phyloP scores from a whole-genome alignment of 2,888 invertebrate genomes.

The Apotomis betuletana region DNA sequence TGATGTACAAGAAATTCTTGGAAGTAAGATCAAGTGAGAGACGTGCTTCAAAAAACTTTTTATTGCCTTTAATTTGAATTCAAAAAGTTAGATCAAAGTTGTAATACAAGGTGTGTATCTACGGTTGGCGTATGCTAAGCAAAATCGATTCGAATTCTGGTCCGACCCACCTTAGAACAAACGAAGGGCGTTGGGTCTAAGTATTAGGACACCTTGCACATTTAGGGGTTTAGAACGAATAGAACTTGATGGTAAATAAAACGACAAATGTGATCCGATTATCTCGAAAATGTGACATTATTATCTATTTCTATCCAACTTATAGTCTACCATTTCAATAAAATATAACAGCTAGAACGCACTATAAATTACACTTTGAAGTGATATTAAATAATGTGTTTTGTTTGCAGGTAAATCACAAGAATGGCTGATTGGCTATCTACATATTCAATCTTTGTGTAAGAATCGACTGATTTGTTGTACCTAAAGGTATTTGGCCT shows the following conservation, averaged over 20 bases:
- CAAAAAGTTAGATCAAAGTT: background rate
- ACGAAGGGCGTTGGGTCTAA: background rate
- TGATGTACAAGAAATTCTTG: too few species aligned
- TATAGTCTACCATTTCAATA: background rate
- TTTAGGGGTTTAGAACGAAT: too few species aligned
- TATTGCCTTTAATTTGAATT: background rate
- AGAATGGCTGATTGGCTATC: background rate
- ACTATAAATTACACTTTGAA: background rate
- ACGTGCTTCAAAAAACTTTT: background rate
- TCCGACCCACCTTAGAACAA: background rate
- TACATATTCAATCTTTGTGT: background rate
- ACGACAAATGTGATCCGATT: too few species aligned
- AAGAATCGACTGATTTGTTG: background rate
- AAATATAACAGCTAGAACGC: background rate
- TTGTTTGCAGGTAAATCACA: conserved; percentile 13
- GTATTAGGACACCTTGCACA: background rate
- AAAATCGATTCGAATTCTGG: background rate
- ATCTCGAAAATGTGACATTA: too few species aligned
- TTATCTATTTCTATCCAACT: background rate
- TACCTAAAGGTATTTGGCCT: background rate
- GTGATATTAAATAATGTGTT: background rate
- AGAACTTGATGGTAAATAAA: too few species aligned
- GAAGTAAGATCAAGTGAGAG: background rate
- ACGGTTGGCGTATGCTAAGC: background rate
- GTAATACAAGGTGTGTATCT: too few species aligned